phyloP scores from a whole-genome alignment of 2,888 invertebrate species.

The Coelopa pilipes region DNA sequence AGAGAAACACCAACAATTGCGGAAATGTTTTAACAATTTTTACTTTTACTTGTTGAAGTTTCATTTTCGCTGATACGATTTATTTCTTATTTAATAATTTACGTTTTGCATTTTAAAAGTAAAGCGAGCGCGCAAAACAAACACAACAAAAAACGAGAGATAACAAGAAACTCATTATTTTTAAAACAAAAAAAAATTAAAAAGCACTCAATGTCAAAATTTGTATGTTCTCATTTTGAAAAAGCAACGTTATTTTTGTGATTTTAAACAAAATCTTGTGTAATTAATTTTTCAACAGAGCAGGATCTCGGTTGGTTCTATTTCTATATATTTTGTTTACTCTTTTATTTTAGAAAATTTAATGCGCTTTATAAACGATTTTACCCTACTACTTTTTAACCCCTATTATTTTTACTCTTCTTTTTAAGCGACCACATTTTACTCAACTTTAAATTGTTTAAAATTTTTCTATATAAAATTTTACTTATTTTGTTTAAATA shows the following conservation, averaged over 20 bases:
- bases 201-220: conserved; percentile 29
- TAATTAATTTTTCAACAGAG: conserved; percentile 52
- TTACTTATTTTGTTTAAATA: conserved; percentile 11
- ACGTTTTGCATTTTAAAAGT: neutral
- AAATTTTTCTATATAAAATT: conserved; percentile 31
- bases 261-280: conserved; percentile 41
- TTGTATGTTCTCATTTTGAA: conserved; percentile 33
- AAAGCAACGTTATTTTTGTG: conserved; percentile 36
- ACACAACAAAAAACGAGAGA: neutral
- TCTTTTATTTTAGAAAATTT: conserved; percentile 47
- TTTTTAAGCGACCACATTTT: neutral
- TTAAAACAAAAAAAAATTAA: neutral
- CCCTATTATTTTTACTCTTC: neutral
- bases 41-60: conserved; percentile 1
- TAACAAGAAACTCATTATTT: conserved; percentile 7
- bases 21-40: neutral
- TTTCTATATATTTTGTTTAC: conserved; percentile 11
- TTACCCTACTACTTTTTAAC: neutral
- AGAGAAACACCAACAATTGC: conserved; percentile 15
- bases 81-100: neutral
- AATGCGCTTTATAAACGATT: conserved; percentile 34
- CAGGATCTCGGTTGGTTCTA: conserved; percentile 61
- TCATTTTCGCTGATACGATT: neutral
- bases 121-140: neutral
- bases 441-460: conserved; percentile 38